Evolutionary conservation across 2,113 vertebrate genomes (phyloP).

Genomic region (Physeter macrocephalus): DNA sequence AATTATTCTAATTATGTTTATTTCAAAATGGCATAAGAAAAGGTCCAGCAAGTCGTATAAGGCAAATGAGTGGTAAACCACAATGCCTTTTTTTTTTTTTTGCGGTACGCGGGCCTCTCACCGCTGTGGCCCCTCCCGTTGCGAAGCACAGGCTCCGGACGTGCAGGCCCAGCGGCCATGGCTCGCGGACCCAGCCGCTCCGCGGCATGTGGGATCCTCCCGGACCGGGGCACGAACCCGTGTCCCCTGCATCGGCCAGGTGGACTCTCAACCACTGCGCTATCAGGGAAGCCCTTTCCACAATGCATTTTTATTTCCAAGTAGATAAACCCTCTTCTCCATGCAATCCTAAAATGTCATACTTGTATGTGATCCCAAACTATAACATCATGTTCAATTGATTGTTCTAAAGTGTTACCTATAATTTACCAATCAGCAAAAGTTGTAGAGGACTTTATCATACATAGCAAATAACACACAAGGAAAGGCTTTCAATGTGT

Average conservation of each 20-base stretch:
- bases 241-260: too few species aligned
- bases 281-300: too few species aligned
- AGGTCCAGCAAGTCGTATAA: not conserved
- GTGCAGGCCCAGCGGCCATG: too few species aligned
- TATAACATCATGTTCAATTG: not conserved
- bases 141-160: too few species aligned
- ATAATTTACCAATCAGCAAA: not conserved
- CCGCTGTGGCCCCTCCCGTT: too few species aligned
- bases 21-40: not conserved
- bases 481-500: not conserved
- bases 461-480: not conserved
- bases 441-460: not conserved
- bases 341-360: not conserved
- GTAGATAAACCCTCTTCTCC: not conserved
- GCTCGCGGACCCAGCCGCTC: too few species aligned
- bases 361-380: not conserved
- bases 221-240: too few species aligned
- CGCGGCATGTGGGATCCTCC: too few species aligned
- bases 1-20: not conserved
- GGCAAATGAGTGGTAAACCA: not conserved
- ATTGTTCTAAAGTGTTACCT: not conserved
- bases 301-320: not conserved
- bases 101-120: too few species aligned
- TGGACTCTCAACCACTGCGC: too few species aligned
- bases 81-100: not conserved